Evolutionary conservation across 2,797 vertebrate species (phyloP), one percentile per base, ranked within the genome.

Genomic region (Mergus octosetaceus): DNA sequence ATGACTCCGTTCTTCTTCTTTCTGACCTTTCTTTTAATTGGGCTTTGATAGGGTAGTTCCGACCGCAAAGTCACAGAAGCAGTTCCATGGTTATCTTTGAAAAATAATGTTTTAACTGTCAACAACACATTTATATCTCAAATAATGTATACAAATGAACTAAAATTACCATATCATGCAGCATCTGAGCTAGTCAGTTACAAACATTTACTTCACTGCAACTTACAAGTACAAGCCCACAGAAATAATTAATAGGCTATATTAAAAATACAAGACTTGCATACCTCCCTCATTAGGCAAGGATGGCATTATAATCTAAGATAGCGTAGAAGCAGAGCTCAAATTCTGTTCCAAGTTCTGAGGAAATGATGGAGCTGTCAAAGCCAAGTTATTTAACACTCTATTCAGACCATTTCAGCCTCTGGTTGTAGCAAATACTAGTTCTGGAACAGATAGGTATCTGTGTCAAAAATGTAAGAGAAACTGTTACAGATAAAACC

Each of bases 271-370:
- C 36, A 84, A 93, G 60, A 74, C 12, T 51, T 87, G 93, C 98
- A 98, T 98, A 99, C 99, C 99, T 98, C 98, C 98, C 96, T 99
- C 99, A 95, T 98, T 98, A 94, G 98, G 99, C 98, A 98, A 98
- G 95, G 99, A 99, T 97, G 99, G 99, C 99, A 99, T 99, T 98
- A 98, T 98, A 97, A 94, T 93, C 94, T 86, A 93, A 94, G 91
- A 85, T 34, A 92, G 61, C 77, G 85, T 80, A 96, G 96, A 93
- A 93, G 94, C 64, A 93, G 91, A 89, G 94, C 82, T 96, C 85
- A 96, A 97, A 97, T 97, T 95, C 95, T 69, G 94, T 96, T 95
- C 96, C 97, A 98, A 82, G 89, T 96, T 97, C 97, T 97, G 94
- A 94, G 95, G 95, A 95, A 96, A 94, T 9, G 73, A 93, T 87